Evolutionary conservation across 2,888 invertebrate genomes (phyloP).

Genomic region (Zygogramma bicolorata): DNA sequence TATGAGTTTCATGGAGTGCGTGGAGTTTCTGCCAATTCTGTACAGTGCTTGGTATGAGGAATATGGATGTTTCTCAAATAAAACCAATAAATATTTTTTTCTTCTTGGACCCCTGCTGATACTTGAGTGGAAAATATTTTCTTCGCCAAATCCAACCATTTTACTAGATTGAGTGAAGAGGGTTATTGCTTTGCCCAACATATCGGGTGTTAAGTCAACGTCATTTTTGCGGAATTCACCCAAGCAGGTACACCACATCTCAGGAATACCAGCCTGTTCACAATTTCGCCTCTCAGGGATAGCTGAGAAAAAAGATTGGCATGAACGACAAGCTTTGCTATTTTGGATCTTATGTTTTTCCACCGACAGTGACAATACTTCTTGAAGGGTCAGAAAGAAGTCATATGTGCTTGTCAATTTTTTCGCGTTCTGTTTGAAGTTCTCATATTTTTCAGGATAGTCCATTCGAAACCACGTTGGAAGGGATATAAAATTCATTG

Average conservation of each 20-base stretch:
- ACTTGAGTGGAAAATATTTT: constrained; percentile 27
- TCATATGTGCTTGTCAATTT: constrained; percentile 83
- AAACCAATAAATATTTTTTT: constrained; percentile 29
- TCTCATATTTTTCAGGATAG: constrained; percentile 70
- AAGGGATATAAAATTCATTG: constrained; percentile 78
- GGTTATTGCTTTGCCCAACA: constrained; percentile 12
- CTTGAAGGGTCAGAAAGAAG: constrained; percentile 78
- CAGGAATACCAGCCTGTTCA: constrained; percentile 69
- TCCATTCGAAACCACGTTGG: constrained; percentile 73
- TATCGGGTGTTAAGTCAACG: constrained; percentile 5
- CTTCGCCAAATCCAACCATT: neutral
- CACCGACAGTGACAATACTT: constrained; percentile 72
- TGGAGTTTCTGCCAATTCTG: constrained; percentile 6
- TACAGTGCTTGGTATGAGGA: constrained; percentile 29
- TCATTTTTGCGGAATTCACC: constrained; percentile 36
- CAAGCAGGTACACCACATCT: constrained; percentile 41
- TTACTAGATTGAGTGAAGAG: constrained; percentile 16
- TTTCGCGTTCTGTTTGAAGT: constrained; percentile 74
- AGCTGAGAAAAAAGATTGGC: constrained; percentile 74
- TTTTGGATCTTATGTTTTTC: constrained; percentile 53
- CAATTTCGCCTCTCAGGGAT: constrained; percentile 75
- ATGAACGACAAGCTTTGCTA: constrained; percentile 74
- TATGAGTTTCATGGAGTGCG: neutral
- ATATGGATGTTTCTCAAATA: constrained; percentile 17
- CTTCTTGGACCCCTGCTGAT: constrained; percentile 15